Percentiles rank a stretch among this genome's conserved stretches.
phyloP scores from a whole-genome alignment of 1,140 invertebrate genomes.

The Helicoverpa armigera region DNA sequence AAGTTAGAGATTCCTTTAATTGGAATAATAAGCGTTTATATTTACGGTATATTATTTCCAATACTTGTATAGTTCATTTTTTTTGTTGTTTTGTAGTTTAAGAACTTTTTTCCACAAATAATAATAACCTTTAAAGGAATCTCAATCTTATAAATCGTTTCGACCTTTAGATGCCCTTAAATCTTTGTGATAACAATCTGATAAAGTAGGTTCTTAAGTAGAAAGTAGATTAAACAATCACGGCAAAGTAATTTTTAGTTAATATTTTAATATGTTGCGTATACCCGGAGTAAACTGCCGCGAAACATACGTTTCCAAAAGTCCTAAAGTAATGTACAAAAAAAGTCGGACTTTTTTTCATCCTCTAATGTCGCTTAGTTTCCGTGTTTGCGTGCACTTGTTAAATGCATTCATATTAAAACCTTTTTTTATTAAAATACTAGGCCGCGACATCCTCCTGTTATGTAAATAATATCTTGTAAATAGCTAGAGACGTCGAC shows the following conservation, averaged over 20 bases:
- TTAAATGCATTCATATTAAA: background rate
- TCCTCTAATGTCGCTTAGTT: too few species aligned
- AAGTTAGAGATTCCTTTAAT: constrained; percentile 23
- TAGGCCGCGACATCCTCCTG: background rate
- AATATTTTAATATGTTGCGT: constrained; percentile 1
- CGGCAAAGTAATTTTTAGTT: background rate
- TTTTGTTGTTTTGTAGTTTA: background rate
- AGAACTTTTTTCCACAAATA: background rate
- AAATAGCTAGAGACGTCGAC: constrained; percentile 51
- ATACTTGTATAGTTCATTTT: too few species aligned
- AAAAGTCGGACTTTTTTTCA: background rate
- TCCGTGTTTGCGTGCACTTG: too few species aligned
- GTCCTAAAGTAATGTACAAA: background rate
- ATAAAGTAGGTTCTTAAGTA: constrained; percentile 28
- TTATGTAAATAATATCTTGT: constrained; percentile 45
- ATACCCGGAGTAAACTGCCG: background rate
- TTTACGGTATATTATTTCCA: background rate
- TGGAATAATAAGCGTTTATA: background rate
- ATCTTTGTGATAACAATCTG: constrained; percentile 35
- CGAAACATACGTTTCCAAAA: too few species aligned
- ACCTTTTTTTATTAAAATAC: background rate
- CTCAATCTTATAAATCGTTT: constrained; percentile 2
- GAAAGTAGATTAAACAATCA: constrained; percentile 22
- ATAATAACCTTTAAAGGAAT: constrained; percentile 12
- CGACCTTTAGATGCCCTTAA: constrained; percentile 36